These are phyloP conservation scores for Wiebesia pumilae DNA, from an alignment of 1,140 invertebrate species.

Conservation along the genomic window DNA sequence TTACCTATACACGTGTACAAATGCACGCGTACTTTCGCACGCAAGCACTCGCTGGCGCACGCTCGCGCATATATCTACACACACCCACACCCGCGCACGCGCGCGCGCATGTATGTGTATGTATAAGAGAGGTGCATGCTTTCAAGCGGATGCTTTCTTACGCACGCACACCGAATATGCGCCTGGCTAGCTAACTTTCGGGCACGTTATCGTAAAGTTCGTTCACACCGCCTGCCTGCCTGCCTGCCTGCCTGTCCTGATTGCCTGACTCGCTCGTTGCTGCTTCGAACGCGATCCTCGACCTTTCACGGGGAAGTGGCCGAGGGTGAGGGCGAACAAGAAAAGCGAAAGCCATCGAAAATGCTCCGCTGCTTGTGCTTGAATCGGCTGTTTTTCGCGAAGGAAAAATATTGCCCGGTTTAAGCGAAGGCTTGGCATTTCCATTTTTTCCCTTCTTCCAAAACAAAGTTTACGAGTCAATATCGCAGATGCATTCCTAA, in stretches of 20 bases:
- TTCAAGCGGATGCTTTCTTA: constrained; percentile 53
- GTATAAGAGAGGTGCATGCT: no score
- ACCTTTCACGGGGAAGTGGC: constrained; percentile 37
- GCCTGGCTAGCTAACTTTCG: constrained; percentile 60
- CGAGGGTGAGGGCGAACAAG: neutral
- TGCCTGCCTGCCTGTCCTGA: constrained; percentile 12
- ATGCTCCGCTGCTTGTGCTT: constrained; percentile 32
- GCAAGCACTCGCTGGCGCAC: neutral
- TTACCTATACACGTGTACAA: neutral
- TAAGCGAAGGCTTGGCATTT: neutral
- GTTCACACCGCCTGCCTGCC: constrained; percentile 62
- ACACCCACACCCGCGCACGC: neutral
- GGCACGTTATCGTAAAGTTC: constrained; percentile 62
- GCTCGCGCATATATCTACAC: constrained; percentile 47
- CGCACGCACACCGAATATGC: constrained; percentile 66
- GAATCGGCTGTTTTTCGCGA: constrained; percentile 7
- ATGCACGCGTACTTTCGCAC: neutral
- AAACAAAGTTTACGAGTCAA: neutral
- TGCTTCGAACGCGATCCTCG: constrained; percentile 53
- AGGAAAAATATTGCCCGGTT: constrained; percentile 40
- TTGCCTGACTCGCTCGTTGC: constrained; percentile 5
- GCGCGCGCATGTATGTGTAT: no score
- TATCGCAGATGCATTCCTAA: neutral
- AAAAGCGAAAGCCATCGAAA: constrained; percentile 40
- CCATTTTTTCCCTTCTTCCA: neutral